Evolutionary conservation across 2,797 vertebrate species (phyloP), one percentile per base, ranked within the genome.

Genomic region (Tapirus indicus): DNA sequence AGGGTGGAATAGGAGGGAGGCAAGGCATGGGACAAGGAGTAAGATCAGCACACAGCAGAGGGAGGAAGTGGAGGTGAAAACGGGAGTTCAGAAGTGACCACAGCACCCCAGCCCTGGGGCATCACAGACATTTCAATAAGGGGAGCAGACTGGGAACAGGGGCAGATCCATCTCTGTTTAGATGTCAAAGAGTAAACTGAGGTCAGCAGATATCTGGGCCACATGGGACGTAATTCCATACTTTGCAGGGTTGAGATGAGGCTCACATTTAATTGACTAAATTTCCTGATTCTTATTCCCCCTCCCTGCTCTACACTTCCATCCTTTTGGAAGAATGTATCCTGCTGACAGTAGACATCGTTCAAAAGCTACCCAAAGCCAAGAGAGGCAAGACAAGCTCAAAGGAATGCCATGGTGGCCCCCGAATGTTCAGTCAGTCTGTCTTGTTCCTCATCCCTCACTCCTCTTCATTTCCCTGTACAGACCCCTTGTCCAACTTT

Each of bases 371-470:
- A 11, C 35, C 68, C 14, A n/a, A 1, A 71, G 82, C 44, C 49
- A 47, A 2, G 27, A 78, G 64, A 71, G 44, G 21, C 54, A n/a
- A 72, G 54, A 41, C 38, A n/a, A 32, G 71, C 29, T 71, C 74
- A 14, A 25, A 23, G 52, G 47, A 58, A 41, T 13, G 3, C 21
- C 74, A 0, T 0, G 35, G 56, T 18, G 20, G 47, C 52, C 12
- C 1, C n/a, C 16, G 5, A 27, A 3, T 41, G n/a, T 62, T 21
- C 21, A 8, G 10, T 21, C 0, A 0, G 8, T 32, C 10, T 75
- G 35, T 25, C 75, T 77, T 54, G 21, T 62, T 47, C 18, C 6
- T 71, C 27, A 5, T 25, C 8, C n/a, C 38, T 68, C 56, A 4
- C 12, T 60, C 27, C 2, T 12, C 41, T 49, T 72, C 1, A 2